Evolutionary conservation across 2,888 invertebrate species (phyloP), one percentile per base, ranked within the genome.

Genomic region (Cosmorhoe ocellata): DNA sequence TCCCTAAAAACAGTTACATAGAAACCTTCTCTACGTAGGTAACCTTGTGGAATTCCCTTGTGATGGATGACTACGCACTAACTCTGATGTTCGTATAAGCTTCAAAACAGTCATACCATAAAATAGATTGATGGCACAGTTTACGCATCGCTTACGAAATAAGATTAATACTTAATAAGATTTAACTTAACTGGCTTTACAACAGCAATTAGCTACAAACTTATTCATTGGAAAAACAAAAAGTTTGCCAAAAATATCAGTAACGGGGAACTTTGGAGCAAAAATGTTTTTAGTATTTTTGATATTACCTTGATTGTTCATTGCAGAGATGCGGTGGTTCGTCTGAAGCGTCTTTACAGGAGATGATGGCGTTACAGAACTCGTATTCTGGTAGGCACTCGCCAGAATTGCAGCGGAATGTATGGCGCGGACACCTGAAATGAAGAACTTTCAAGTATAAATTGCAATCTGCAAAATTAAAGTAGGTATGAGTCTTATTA

Each of bases 341-440:
- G 75, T 97, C 97, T 54, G 96, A 96, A n/a, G 94, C 96, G 79
- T 97, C 97, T 64, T 94, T 92, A 82, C 97, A 97, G 53, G 94
- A 93, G 41, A 96, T 92, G 46, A 97, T 95, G 3, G 97, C 96
- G 83, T 98, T 97, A 82, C 97, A 98, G 84, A 97, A 97, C 79
- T 96, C 96, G 74, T 96, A 97, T 70, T 96, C 97, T 0, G 97
- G 97, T 51, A 97, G 82, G 71, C 97, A 97, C 74, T 96, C 95
- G 14, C 97, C 97, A 64, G 96, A 96, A 59, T 93, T 92, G 77
- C 97, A 97, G 51, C 95, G 93, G 91, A 96, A 97, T 9, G 97
- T 95, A 64, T 96, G 93, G 27, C 93, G 91, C 12, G 97, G 97
- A 71, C 97, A 97, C 24, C 93, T 90, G 79, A 39, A 81, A 82